Evolutionary conservation across 2,797 vertebrate species (phyloP).

Genomic region (Petrocephalus sullivani): DNA sequence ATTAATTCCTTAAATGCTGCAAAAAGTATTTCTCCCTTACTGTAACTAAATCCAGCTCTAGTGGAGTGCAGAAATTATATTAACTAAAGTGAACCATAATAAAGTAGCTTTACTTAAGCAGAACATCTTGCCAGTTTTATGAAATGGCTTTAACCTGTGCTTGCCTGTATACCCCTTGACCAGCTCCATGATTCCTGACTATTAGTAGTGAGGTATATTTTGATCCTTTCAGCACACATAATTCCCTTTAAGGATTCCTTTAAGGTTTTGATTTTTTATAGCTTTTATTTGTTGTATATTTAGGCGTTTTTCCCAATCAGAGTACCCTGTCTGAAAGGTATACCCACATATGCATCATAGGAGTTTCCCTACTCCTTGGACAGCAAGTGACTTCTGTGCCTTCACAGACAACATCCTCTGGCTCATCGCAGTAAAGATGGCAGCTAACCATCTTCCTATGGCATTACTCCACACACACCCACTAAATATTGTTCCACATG

Average conservation of each 20-base stretch:
- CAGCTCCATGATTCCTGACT: background rate
- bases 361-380: background rate
- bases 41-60: background rate
- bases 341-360: background rate
- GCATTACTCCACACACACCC: background rate
- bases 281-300: background rate
- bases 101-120: background rate
- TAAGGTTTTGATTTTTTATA: background rate
- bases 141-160: background rate
- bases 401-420: background rate
- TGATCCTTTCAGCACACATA: background rate
- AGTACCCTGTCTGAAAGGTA: background rate
- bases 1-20: background rate
- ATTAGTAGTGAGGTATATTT: background rate
- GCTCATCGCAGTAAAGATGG: background rate
- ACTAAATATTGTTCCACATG: background rate
- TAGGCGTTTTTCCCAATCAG: background rate
- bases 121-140: background rate
- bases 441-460: background rate
- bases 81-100: background rate
- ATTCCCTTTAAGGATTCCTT: background rate
- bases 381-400: background rate
- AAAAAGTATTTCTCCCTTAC: background rate
- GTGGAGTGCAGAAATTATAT: background rate
- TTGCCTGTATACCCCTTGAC: background rate